phyloP scores from a whole-genome alignment of 2,888 invertebrate species.

The Ochropacha duplaris region DNA sequence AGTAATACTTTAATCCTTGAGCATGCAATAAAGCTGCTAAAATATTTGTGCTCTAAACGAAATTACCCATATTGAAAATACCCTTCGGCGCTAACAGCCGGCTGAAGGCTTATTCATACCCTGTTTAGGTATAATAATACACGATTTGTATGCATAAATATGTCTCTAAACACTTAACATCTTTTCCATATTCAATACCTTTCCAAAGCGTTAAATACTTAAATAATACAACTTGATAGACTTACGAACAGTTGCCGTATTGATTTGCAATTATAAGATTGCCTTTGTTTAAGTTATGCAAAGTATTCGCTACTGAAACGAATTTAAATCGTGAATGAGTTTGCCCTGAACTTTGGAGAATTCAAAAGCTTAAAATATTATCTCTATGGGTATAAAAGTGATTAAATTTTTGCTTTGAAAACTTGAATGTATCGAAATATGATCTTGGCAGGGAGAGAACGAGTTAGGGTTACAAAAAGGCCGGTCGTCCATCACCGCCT shows the following conservation, averaged over 20 bases:
- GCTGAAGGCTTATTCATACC: constrained; percentile 75
- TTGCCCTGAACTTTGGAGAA: constrained; percentile 37
- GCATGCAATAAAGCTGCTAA: constrained; percentile 80
- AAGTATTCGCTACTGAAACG: constrained; percentile 56
- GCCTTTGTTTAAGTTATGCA: constrained; percentile 55
- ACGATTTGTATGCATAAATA: constrained; percentile 43
- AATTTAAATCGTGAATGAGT: constrained; percentile 42
- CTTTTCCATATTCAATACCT: constrained; percentile 45
- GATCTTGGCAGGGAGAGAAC: constrained; percentile 52
- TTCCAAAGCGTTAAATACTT: constrained; percentile 51
- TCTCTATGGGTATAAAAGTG: constrained; percentile 36
- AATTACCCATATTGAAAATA: constrained; percentile 83
- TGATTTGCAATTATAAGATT: constrained; percentile 64
- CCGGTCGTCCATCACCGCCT: constrained; percentile 72
- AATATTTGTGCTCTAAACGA: constrained; percentile 78
- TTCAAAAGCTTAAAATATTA: constrained; percentile 36
- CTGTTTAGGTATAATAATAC: constrained; percentile 55
- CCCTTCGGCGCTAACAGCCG: constrained; percentile 76
- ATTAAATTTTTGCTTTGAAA: constrained; percentile 18
- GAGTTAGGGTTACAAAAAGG: constrained; percentile 66
- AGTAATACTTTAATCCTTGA: constrained; percentile 80
- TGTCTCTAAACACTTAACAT: constrained; percentile 48
- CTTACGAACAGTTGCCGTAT: constrained; percentile 54
- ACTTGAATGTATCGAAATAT: constrained; percentile 50
- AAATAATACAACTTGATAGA: constrained; percentile 48